phyloP scores from a whole-genome alignment of 2,888 invertebrate genomes.

The Pseudococcus jackbeardsleyi region DNA sequence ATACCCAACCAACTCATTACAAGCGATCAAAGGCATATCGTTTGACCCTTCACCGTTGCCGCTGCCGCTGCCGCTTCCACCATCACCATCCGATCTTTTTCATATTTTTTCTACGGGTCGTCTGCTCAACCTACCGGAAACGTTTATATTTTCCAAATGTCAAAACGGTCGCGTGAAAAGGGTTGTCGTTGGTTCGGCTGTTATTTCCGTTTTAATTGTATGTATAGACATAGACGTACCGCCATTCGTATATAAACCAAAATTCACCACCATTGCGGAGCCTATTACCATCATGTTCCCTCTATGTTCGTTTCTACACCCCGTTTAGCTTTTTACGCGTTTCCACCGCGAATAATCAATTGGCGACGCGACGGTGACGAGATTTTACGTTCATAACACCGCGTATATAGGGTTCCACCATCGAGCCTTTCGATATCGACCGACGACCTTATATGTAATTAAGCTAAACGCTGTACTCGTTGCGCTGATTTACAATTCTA shows the following conservation, averaged over 20 bases:
- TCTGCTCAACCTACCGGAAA: slow-evolving; percentile 16
- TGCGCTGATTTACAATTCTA: not conserved
- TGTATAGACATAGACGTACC: not conserved
- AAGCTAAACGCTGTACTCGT: slow-evolving; percentile 3
- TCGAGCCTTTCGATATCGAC: not conserved
- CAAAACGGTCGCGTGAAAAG: slow-evolving; percentile 40
- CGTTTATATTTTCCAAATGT: slow-evolving; percentile 44
- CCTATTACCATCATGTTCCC: not conserved
- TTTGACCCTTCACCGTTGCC: not conserved
- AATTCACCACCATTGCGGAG: not conserved
- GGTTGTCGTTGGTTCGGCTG: slow-evolving; percentile 37
- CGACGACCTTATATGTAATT: not conserved
- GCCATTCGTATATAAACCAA: slow-evolving; percentile 13
- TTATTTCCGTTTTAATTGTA: slow-evolving; percentile 51
- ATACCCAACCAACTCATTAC: slow-evolving; percentile 35
- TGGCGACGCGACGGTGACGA: not conserved
- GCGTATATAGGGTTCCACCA: not conserved
- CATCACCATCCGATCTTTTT: not conserved
- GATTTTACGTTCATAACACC: not conserved
- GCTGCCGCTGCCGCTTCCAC: too few species aligned
- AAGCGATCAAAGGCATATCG: slow-evolving; percentile 26
- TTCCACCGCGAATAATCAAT: not conserved
- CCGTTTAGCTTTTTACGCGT: not conserved
- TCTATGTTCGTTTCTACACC: not conserved
- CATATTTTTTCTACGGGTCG: not conserved